Base-by-base conservation (phyloP, 2,888 invertebrate genomes). In the Hirtodrosophila confusa region DNA sequence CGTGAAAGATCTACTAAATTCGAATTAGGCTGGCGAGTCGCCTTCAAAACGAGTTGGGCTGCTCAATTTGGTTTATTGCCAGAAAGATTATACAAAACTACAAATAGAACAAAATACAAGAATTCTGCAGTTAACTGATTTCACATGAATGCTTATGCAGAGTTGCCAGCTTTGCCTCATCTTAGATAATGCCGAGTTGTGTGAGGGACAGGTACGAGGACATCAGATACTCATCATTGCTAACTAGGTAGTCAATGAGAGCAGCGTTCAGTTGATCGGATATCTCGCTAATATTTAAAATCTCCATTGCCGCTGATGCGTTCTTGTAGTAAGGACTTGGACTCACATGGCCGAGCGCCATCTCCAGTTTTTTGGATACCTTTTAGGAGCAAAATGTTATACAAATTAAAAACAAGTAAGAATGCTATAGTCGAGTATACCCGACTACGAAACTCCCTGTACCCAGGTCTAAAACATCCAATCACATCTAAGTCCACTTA, bases 1-100 rank as follows among this genome's bases (percentile, higher is more conserved):
- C 61, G 61, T 76, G 67, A 58, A 63, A 57, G 44, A 47, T 53
- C 39, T 40, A 75, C 60, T 85, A 72, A 73, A 75, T 70, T 75
- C 44, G 68, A 75, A 75, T 78, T 85, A 69, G 57, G 47, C 41
- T 48, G 60, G 51, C 12, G 27, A 31, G 33, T 24, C 33, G 33
- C 47, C 47, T 39, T 68, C 40, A 12, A 57, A 43, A 68, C 51
- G 41, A 35, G 54, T 49, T 57, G 45, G 2, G 8, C 39, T 29
- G 37, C 17, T 29, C 37, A 45, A 40, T 48, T 60, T 65, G 51
- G 65, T 64, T 49, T 60, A 66, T 66, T 66, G 57, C 54, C 8
- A 17, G n/a, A 27, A 33, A 35, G 36, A 35, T 51, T 29, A 12
- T 24, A 29, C 2, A 45, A 39, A 29, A 39, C 33, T 12, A 36